phyloP scores from a whole-genome alignment of 1,140 invertebrate species.

The silkworm (Bombyx mori) region DNA sequence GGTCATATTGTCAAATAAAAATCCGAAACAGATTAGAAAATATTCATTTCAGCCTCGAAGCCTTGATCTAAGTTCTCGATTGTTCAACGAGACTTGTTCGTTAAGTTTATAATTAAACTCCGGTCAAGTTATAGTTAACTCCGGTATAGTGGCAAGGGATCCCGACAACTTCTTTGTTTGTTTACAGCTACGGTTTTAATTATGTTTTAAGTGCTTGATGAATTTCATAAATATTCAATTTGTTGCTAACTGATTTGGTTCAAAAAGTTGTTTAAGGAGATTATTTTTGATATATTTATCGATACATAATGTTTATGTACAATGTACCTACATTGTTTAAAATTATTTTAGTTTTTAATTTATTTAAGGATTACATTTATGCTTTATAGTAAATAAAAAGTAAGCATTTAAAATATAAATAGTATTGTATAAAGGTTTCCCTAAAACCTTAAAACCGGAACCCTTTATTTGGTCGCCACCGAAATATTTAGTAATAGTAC shows the following conservation, averaged over 20 bases:
- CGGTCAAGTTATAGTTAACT: constrained; percentile 35
- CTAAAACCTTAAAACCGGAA: too few species aligned
- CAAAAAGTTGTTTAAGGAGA: too few species aligned
- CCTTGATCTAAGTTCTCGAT: constrained; percentile 33
- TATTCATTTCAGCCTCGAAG: constrained; percentile 16
- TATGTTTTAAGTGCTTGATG: constrained; percentile 24
- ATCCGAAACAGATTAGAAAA: constrained; percentile 4
- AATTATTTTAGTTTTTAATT: too few species aligned
- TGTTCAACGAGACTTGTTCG: constrained; percentile 27
- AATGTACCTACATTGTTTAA: too few species aligned
- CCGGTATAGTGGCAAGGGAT: constrained; percentile 19
- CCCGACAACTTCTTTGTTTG: constrained; percentile 31
- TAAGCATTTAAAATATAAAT: too few species aligned
- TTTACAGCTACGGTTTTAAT: constrained; percentile 29
- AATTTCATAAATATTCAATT: constrained; percentile 30
- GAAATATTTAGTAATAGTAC: too few species aligned
- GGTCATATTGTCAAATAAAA: not conserved
- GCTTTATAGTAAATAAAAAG: too few species aligned
- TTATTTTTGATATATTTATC: too few species aligned
- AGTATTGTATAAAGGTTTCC: too few species aligned
- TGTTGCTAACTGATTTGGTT: constrained; percentile 9
- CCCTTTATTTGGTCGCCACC: too few species aligned
- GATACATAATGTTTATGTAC: too few species aligned
- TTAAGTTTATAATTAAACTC: constrained; percentile 42
- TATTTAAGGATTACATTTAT: too few species aligned